phyloP scores from a whole-genome alignment of 2,888 invertebrate species.

The Hirtodrosophila confusa region DNA sequence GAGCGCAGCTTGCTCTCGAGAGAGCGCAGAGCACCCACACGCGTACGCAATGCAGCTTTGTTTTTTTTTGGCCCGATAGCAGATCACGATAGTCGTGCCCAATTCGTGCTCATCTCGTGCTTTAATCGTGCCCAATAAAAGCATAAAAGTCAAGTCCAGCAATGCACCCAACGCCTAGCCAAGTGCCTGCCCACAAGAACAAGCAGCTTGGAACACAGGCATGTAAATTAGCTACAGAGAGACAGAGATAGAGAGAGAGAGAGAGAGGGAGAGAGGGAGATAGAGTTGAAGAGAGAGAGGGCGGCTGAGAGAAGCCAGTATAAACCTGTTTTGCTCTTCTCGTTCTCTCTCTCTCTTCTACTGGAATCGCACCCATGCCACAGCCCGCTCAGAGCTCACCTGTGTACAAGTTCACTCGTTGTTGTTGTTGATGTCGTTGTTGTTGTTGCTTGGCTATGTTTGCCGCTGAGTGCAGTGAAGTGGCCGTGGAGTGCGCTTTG shows the following conservation, averaged over 20 bases:
- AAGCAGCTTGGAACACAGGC: constrained; percentile 41
- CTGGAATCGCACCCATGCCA: too few relatives aligned
- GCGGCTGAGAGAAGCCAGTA: constrained; percentile 34
- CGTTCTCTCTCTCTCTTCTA: not conserved
- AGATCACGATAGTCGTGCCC: constrained; percentile 4
- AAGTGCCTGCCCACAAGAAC: constrained; percentile 52
- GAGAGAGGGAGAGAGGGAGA: constrained; percentile 7
- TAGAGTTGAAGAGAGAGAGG: not conserved
- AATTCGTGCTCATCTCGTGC: constrained; percentile 9
- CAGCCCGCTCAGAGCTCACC: constrained; percentile 54
- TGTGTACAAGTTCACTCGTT: constrained; percentile 61
- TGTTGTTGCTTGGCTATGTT: constrained; percentile 50
- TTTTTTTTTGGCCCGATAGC: not conserved
- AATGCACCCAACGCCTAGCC: constrained; percentile 72
- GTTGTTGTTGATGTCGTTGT: constrained; percentile 48
- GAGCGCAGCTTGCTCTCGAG: not conserved
- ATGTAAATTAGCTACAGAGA: constrained; percentile 37
- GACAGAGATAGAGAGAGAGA: constrained; percentile 3
- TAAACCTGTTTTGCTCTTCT: constrained; percentile 62
- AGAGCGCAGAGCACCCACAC: constrained; percentile 46
- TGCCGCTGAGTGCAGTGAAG: constrained; percentile 66
- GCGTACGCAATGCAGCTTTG: constrained; percentile 10
- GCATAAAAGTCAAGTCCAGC: constrained; percentile 71
- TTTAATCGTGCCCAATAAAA: constrained; percentile 49
- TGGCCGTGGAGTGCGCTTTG: constrained; percentile 73